Evolutionary conservation across 2,888 invertebrate species (phyloP).

Genomic region (Elmis aenea): DNA sequence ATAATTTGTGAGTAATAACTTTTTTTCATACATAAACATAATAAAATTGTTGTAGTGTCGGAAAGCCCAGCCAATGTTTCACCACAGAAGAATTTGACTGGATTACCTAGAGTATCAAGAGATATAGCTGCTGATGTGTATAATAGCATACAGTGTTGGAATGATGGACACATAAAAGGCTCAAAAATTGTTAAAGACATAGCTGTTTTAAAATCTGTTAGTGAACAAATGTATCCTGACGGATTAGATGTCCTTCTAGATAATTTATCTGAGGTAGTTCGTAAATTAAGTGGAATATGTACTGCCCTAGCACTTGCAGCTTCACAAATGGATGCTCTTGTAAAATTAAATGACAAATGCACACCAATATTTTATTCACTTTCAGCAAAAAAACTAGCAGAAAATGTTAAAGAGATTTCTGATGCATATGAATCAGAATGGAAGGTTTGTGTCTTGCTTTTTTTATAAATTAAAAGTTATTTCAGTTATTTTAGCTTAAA

Average conservation of each 20-base stretch:
- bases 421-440: slow-evolving; percentile 45
- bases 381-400: slow-evolving; percentile 29
- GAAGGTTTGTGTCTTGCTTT: slow-evolving; percentile 30
- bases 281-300: slow-evolving; percentile 27
- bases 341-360: slow-evolving; percentile 34
- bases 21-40: not conserved
- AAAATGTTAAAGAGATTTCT: slow-evolving; percentile 31
- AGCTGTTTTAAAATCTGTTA: slow-evolving; percentile 34
- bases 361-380: slow-evolving; percentile 40
- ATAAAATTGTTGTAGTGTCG: slow-evolving; percentile 36
- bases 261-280: slow-evolving; percentile 30
- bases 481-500: slow-evolving; percentile 35
- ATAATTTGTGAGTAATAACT: slow-evolving; percentile 24
- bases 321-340: slow-evolving; percentile 37
- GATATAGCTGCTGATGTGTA: slow-evolving; percentile 55
- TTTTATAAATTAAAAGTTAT: slow-evolving; percentile 4
- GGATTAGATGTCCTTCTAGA: slow-evolving; percentile 28
- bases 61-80: slow-evolving; percentile 40
- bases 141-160: slow-evolving; percentile 52
- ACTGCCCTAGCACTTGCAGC: slow-evolving; percentile 31
- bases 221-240: slow-evolving; percentile 25
- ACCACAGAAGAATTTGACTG: slow-evolving; percentile 52
- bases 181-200: slow-evolving; percentile 44
- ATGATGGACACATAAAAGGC: slow-evolving; percentile 47
- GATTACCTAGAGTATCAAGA: slow-evolving; percentile 50